Evolutionary conservation across 2,888 invertebrate genomes (phyloP), one percentile per base, ranked within the genome.

Genomic region (Agrotis puta): DNA sequence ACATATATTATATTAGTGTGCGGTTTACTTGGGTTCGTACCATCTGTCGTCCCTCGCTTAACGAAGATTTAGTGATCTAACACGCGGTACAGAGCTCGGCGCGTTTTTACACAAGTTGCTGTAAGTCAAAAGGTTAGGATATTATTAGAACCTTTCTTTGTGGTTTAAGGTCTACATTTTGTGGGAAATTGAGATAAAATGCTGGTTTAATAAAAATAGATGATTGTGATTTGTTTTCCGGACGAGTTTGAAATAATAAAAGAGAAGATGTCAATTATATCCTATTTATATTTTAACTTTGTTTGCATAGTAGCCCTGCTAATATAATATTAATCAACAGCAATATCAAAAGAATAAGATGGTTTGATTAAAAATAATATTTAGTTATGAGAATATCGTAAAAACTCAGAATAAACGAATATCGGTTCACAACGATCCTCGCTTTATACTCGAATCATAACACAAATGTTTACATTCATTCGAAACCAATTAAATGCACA

Each of bases 21-120:
- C 54, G 68, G 79, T 68, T 84, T 76, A 58, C 68, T 77, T 48
- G 81, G 86, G 83, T 83, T 81, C 79, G 72, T 81, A 87, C 88
- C 90, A 89, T 89, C 85, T 90, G 90, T 90, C 89, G 88, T 81
- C 86, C 84, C 82, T 76, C 86, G 87, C 87, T 88, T 91, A 93
- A 93, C 91, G 91, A 93, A 93, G 92, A 94, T 93, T 92, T 93
- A 93, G 88, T 90, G 89, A 87, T 86, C 88, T 84, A 84, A 87
- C 88, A 85, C 64, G 82, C 84, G 84, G 85, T 85, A 80, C 87
- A 83, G 78, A 73, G 77, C 82, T 75, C 58, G 70, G 78, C 77
- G 58, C 65, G 76, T 75, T 81, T 80, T 83, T 75, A 74, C 71
- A 59, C 69, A 51, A 74, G 59, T 54, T 53, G 54, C 58, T 39